Evolutionary conservation across 2,113 vertebrate genomes (phyloP), one percentile per base, ranked within the genome.

Genomic region (Thomomys bottae): DNA sequence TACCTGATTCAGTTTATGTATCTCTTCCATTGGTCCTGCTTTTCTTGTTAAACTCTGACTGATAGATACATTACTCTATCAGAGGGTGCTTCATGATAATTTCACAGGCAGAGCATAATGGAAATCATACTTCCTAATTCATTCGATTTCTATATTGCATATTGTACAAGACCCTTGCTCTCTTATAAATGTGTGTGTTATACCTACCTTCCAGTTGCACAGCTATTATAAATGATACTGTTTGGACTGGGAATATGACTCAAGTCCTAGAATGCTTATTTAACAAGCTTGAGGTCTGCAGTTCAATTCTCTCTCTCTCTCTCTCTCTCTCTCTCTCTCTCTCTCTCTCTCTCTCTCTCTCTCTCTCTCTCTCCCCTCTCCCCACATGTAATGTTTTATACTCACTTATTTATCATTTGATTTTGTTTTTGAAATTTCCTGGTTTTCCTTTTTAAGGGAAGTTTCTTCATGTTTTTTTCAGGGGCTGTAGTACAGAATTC

Each of bases 401-500:
- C 34, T 66, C 18, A 23, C 2, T 64, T 38, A 49, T 83, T 88
- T 84, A 21, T 67, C 49, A 9, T 85, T 83, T 80, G 61, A 61
- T 64, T 49, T 40, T 40, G 38, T 72, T 77, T 6, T 68, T 78
- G 23, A 18, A 45, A 42, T 45, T 72, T 64, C 68, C 26, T 30
- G 61, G 21, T 24, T 75, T 94, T 84, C 42, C 59, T 91, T 83
- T 8, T 42, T 59, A 73, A 63, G 17, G 38, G 38, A 77, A 76
- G n/a, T 85, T 89, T 92, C n/a, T 66, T 83, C 8, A 26, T 75
- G 23, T 24, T 14, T 70, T 63, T 93, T 94, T 94, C 87, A 63
- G 86, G 42, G 15, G 28, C 40, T 59, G 40, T 20, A n/a, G 18
- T 81, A 34, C 32, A 93, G 87, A 2, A 2, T 8, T 11, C 9